Conservation (phyloP, 2,888 invertebrate genomes). For the Tenthredo distinguenda region DNA sequence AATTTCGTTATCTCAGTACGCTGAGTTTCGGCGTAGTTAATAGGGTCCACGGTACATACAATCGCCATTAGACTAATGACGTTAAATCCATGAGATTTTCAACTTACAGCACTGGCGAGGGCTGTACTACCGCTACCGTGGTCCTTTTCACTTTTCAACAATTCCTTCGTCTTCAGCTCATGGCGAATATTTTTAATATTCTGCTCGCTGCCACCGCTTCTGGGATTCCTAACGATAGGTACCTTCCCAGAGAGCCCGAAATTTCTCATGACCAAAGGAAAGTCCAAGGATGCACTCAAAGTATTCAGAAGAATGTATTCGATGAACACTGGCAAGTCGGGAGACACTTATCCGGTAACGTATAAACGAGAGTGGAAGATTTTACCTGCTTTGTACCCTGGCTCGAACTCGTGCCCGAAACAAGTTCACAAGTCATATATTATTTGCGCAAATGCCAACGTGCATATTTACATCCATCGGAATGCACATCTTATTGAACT, state of each 20-base stretch:
- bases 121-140: slow-evolving; percentile 75
- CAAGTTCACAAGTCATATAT: background rate
- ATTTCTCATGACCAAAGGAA: slow-evolving; percentile 85
- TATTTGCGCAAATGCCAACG: background rate
- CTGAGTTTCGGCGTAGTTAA: background rate
- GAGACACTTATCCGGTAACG: slow-evolving; percentile 84
- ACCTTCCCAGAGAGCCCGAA: slow-evolving; percentile 89
- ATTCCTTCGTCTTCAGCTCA: slow-evolving; percentile 69
- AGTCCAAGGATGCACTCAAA: slow-evolving; percentile 83
- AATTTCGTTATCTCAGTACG: background rate
- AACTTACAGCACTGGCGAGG: slow-evolving; percentile 76
- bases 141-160: slow-evolving; percentile 66
- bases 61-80: background rate
- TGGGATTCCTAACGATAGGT: slow-evolving; percentile 83
- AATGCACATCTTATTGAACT: background rate
- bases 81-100: background rate
- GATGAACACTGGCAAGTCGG: slow-evolving; percentile 83
- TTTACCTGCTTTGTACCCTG: background rate
- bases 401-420: background rate
- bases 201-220: slow-evolving; percentile 83
- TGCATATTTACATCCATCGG: slow-evolving; percentile 7
- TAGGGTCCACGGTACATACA: background rate
- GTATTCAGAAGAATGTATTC: slow-evolving; percentile 84
- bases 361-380: slow-evolving; percentile 62
- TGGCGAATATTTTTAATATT: slow-evolving; percentile 79